These are phyloP conservation scores for Manacus vitellinus DNA, from an alignment of 2,113 vertebrate species.

Conservation along the genomic window DNA sequence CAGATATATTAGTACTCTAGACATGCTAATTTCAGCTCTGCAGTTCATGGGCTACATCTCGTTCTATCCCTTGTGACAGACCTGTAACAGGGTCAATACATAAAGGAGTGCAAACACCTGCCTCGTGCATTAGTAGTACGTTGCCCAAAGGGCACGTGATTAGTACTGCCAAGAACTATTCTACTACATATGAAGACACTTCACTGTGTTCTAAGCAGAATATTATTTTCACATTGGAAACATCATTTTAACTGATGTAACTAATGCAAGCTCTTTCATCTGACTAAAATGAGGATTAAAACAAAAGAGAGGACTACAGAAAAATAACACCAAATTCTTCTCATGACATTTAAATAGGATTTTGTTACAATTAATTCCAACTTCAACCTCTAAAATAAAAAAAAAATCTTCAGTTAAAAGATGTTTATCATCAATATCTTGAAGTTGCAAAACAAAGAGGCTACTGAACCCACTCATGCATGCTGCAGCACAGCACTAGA, in stretches of 20 bases:
- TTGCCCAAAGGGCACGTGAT: background rate
- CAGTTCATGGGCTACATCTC: background rate
- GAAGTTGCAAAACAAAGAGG: background rate
- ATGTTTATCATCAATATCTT: background rate
- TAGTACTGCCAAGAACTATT: background rate
- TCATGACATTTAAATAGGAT: background rate
- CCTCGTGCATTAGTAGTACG: accelerated
- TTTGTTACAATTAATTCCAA: background rate
- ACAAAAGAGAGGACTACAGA: background rate
- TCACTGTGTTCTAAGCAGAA: background rate
- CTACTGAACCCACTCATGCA: background rate
- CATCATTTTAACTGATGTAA: background rate
- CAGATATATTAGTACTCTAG: background rate
- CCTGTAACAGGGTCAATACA: background rate
- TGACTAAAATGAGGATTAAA: background rate
- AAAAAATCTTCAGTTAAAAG: background rate
- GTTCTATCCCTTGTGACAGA: background rate
- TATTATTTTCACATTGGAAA: background rate
- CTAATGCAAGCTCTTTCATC: background rate
- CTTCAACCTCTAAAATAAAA: background rate
- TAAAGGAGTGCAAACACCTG: background rate
- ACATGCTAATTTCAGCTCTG: background rate
- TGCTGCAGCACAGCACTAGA: background rate
- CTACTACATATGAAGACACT: background rate
- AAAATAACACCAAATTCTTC: background rate